Base-by-base conservation (phyloP, 2,797 vertebrate genomes). In the Nannoperca obscura region DNA sequence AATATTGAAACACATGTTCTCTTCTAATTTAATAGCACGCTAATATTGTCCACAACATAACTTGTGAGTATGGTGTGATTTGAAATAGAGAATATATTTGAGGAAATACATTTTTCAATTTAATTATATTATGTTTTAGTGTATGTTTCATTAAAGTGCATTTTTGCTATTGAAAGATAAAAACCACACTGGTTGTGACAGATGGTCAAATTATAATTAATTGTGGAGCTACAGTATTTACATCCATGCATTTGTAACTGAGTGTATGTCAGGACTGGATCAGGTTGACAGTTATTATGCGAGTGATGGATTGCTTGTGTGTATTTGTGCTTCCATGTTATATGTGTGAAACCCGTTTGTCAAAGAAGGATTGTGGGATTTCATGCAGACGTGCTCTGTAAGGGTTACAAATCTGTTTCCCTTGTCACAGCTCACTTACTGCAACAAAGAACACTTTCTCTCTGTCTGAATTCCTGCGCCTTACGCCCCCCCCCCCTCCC, bases 361-460 rank as follows among this genome's bases (percentile, higher is more conserved):
- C 81, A 81, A 44, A 80, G 54, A 50, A 15, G 14, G 78, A 73
- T 47, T 58, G 74, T 81, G 78, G 76, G 76, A 86, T 87, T 87
- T 87, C 62, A 82, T 72, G 75, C 75, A 69, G 84, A 71, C 71
- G 50, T 78, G 71, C 70, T 81, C 74, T 8, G 53, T 24, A 65
- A 79, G 72, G 57, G 76, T 78, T 70, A 85, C 82, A 87, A 79
- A 93, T 83, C 52, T 80, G 69, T 86, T 86, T 78, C 55, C 44
- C 74, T 71, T 73, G 88, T 87, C 79, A 81, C 60, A 82, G 81
- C 82, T 83, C 61, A 78, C 79, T 76, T 74, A 64, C 76, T 84
- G 84, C 76, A 83, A 79, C 78, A 55, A 59, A 77, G 60, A 74
- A 40, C 58, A 42, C 80, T 83, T 67, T 73, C 72, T 76, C 30